Evolutionary conservation across 2,113 vertebrate genomes (phyloP).

Genomic region (Boulengeromyrus knoepffleri): DNA sequence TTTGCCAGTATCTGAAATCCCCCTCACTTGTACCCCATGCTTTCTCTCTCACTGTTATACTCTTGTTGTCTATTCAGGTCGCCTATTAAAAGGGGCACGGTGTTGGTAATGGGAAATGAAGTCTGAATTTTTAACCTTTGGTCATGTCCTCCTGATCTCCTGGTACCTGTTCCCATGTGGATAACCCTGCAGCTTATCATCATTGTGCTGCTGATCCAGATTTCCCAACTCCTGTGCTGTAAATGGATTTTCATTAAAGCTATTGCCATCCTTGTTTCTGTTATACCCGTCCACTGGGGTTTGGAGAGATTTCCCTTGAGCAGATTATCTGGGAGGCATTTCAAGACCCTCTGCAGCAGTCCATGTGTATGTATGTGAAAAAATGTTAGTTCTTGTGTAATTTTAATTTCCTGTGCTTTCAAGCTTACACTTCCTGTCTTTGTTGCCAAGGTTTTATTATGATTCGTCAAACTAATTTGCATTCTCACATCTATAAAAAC

Average conservation of each 20-base stretch:
- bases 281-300: neutral
- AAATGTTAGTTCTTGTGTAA: slow-evolving; percentile 24
- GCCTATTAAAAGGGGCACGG: neutral
- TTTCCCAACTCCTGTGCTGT: slow-evolving; percentile 3
- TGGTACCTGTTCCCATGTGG: neutral
- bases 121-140: neutral
- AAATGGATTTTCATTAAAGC: slow-evolving; percentile 4
- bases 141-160: neutral
- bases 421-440: slow-evolving; percentile 38
- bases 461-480: neutral
- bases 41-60: neutral
- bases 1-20: neutral
- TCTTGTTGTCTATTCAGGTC: neutral
- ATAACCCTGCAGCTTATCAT: neutral
- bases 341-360: slow-evolving; percentile 21
- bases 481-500: neutral
- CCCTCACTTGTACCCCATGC: neutral
- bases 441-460: slow-evolving; percentile 22
- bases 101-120: neutral
- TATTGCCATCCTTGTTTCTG: neutral
- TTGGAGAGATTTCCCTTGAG: neutral
- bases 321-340: slow-evolving; percentile 21
- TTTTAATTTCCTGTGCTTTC: slow-evolving; percentile 42
- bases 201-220: slow-evolving; percentile 11
- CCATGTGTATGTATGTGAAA: slow-evolving; percentile 8